A percentile compares a stretch with the other conserved stretches of the same genome.
Conservation (phyloP, 2,113 vertebrate genomes). For the Vicugna pacos region DNA sequence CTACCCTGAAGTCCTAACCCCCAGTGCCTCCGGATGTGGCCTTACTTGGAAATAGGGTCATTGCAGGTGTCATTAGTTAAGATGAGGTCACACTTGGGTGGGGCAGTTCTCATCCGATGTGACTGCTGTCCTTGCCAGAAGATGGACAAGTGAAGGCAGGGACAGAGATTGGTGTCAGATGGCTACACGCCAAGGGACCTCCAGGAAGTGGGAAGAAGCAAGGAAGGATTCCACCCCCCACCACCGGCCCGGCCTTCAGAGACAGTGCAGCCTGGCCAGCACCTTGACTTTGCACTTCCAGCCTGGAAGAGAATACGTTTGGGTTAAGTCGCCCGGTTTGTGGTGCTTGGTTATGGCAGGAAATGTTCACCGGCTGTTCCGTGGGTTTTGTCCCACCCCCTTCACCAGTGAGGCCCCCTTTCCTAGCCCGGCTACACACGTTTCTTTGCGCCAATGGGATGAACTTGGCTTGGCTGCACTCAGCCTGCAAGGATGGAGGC, state of each 20-base stretch:
- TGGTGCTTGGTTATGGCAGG: background rate
- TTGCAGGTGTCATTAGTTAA: background rate
- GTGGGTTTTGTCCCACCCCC: rapidly evolving
- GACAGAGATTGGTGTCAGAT: background rate
- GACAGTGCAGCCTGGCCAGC: background rate
- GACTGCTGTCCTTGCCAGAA: background rate
- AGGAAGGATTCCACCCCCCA: background rate
- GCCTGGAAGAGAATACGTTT: rapidly evolving
- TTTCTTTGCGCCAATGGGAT: no score
- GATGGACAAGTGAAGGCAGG: rapidly evolving
- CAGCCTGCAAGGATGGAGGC: background rate
- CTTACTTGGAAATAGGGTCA: background rate
- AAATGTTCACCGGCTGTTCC: rapidly evolving
- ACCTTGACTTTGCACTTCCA: background rate
- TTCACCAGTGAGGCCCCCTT: rapidly evolving
- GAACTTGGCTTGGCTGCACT: rapidly evolving
- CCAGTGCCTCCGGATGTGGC: background rate
- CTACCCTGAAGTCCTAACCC: no score
- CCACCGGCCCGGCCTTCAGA: no score
- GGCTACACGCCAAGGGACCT: background rate
- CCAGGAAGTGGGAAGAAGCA: background rate
- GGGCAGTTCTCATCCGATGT: rapidly evolving
- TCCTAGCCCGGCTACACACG: rapidly evolving
- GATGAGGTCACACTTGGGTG: background rate
- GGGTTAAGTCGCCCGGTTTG: background rate